These are phyloP conservation scores for Castor canadensis DNA, from an alignment of 2,113 vertebrate species.

Conservation along the genomic window DNA sequence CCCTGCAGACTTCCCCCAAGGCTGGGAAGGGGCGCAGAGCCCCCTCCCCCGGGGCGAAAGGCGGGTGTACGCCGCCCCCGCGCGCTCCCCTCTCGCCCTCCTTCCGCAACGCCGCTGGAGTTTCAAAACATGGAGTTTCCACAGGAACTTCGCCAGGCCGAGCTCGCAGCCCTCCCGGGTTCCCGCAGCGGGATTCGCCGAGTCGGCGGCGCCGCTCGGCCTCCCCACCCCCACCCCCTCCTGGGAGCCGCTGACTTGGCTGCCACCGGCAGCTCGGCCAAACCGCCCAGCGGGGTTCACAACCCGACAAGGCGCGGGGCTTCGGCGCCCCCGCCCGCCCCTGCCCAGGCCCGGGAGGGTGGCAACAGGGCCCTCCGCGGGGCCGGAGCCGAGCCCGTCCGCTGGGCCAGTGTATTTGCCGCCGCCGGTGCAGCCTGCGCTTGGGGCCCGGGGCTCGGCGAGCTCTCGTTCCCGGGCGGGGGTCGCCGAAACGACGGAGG, in stretches of 20 bases:
- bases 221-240: constrained; percentile 29
- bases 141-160: constrained; percentile 75
- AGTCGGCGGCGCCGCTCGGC: constrained; percentile 24
- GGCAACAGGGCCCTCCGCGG: neutral
- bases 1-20: neutral
- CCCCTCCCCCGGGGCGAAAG: neutral
- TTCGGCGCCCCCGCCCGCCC: neutral
- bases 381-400: neutral
- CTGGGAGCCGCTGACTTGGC: constrained; percentile 13
- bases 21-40: neutral
- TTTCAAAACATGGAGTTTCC: constrained; percentile 77
- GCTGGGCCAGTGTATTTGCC: constrained; percentile 4
- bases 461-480: neutral
- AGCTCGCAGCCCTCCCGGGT: constrained; percentile 62
- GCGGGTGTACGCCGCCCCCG: neutral
- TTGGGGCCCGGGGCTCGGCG: neutral
- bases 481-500: constrained; percentile 53
- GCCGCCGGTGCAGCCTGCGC: neutral
- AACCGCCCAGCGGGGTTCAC: neutral
- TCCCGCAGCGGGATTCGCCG: constrained; percentile 54
- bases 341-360: neutral
- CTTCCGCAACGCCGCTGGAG: constrained; percentile 59
- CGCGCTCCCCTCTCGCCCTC: neutral
- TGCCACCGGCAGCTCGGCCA: neutral
- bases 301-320: neutral